phyloP scores from a whole-genome alignment of 2,113 vertebrate genomes.

The Sterna hirundo region DNA sequence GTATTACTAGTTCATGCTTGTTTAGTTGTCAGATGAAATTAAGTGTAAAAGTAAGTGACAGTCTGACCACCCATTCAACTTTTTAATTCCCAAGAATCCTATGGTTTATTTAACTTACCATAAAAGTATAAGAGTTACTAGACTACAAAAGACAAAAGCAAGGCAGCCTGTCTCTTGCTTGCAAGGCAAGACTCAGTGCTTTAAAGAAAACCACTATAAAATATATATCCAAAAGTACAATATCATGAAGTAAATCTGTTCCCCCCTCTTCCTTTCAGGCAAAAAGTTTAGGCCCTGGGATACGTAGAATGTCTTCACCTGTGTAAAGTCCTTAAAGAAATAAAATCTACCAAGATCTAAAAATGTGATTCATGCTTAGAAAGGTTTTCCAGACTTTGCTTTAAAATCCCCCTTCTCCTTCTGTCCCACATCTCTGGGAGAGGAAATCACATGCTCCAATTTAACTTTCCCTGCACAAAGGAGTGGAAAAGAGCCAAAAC shows the following conservation, averaged over 20 bases:
- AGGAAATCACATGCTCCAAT: background rate
- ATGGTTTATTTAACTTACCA: background rate
- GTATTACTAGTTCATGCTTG: background rate
- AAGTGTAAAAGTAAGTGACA: background rate
- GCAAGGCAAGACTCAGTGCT: background rate
- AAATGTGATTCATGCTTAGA: background rate
- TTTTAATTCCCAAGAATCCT: background rate
- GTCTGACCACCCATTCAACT: background rate
- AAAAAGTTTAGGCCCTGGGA: background rate
- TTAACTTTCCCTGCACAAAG: background rate
- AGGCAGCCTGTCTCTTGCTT: background rate
- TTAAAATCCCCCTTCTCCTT: background rate
- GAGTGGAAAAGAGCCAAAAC: background rate
- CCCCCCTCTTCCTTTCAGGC: background rate
- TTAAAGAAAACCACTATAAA: background rate
- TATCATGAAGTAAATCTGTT: background rate
- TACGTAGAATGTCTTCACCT: background rate
- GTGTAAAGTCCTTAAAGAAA: background rate
- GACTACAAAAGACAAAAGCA: background rate
- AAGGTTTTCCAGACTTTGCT: background rate
- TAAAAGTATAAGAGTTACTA: background rate
- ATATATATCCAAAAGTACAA: background rate
- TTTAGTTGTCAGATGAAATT: background rate
- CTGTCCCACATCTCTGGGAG: background rate
- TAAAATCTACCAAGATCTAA: background rate